A percentile compares a stretch with the other conserved stretches of the same genome.
Evolutionary conservation across 2,797 vertebrate genomes (phyloP).

Genomic region (Chelon labrosus): DNA sequence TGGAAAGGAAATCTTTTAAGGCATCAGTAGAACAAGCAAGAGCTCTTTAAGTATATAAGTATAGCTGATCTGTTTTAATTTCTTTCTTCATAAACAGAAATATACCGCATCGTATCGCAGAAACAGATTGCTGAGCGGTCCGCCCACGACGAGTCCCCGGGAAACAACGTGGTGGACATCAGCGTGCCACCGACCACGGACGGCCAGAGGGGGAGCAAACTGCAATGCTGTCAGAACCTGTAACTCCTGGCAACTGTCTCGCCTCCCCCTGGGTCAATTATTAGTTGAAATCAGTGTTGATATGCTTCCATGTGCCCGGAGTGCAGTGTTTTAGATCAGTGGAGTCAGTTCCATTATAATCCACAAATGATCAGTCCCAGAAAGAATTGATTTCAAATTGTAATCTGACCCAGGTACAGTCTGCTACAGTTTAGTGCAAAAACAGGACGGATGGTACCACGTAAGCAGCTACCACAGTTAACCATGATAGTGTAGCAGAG

Average conservation of each 20-base stretch:
- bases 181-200: slow-evolving; percentile 96
- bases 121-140: slow-evolving; percentile 97
- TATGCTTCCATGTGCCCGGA: slow-evolving; percentile 59
- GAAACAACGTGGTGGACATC: slow-evolving; percentile 98
- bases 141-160: slow-evolving; percentile 95
- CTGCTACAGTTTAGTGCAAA: slow-evolving; percentile 67
- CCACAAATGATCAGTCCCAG: slow-evolving; percentile 51
- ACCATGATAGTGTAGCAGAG: slow-evolving; percentile 43
- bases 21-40: not conserved
- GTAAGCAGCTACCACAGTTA: slow-evolving; percentile 47
- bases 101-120: slow-evolving; percentile 98
- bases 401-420: slow-evolving; percentile 74
- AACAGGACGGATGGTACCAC: slow-evolving; percentile 72
- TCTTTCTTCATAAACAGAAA: slow-evolving; percentile 84
- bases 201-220: slow-evolving; percentile 94
- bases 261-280: slow-evolving; percentile 73
- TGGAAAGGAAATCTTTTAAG: not conserved
- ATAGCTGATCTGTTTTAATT: not conserved
- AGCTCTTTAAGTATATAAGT: not conserved
- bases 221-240: slow-evolving; percentile 99
- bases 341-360: slow-evolving; percentile 43
- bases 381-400: slow-evolving; percentile 73
- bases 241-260: slow-evolving; percentile 83
- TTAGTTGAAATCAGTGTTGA: slow-evolving; percentile 74
- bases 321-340: slow-evolving; percentile 59